These are phyloP conservation scores for Lerema accius DNA, from an alignment of 1,140 invertebrate genomes.

Conservation along the genomic window DNA sequence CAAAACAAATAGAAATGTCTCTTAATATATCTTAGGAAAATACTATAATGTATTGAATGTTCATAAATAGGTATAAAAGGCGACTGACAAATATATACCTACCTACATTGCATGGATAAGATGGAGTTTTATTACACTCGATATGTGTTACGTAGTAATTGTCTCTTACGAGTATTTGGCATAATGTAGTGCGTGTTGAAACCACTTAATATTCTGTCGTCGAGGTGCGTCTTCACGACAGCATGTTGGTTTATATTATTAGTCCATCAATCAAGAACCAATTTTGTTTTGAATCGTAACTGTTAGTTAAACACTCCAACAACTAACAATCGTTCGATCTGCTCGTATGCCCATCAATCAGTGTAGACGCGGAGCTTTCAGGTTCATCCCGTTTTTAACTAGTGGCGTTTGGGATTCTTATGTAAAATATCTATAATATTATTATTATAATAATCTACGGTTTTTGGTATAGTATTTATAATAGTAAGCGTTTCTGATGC, in stretches of 20 bases:
- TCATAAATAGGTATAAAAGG: too few species aligned
- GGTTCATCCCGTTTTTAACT: conserved; percentile 17
- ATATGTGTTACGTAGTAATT: too few species aligned
- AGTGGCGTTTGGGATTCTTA: not conserved
- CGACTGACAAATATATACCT: too few species aligned
- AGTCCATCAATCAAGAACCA: conserved; percentile 79
- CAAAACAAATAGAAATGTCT: too few species aligned
- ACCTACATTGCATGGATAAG: too few species aligned
- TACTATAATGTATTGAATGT: too few species aligned
- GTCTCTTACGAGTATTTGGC: too few species aligned
- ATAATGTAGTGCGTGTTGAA: conserved; percentile 40
- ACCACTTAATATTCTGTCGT: conserved; percentile 50
- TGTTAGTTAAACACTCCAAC: conserved; percentile 71
- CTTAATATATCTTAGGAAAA: too few species aligned
- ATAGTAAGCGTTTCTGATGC: too few species aligned
- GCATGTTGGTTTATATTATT: conserved; percentile 76
- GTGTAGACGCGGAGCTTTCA: conserved; percentile 54
- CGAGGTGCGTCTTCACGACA: conserved; percentile 39
- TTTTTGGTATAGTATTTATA: too few species aligned
- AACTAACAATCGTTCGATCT: conserved; percentile 63
- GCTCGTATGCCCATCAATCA: conserved; percentile 71
- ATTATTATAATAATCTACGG: too few species aligned
- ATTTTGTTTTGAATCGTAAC: conserved; percentile 76
- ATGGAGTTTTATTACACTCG: too few species aligned
- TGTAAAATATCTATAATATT: not conserved